Base-by-base conservation (phyloP, 2,888 invertebrate genomes). In the Mythimna ferrago region DNA sequence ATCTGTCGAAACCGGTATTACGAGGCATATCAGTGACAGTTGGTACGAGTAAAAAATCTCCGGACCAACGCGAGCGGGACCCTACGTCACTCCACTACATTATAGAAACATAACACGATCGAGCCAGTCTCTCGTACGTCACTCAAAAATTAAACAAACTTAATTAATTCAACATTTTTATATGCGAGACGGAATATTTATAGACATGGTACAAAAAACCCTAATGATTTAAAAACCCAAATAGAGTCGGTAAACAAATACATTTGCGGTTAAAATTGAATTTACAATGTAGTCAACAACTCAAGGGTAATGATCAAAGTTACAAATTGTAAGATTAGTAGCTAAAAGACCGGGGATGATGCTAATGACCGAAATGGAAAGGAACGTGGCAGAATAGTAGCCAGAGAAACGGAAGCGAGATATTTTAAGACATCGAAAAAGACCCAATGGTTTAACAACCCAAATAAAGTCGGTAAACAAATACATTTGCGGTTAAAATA, bases 181-280 rank as follows among this genome's bases (percentile, higher is more conserved):
- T 2, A 21, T 16, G 21, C 60, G n/a, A 9, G 32, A 14, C 32
- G 35, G 48, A 26, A 32, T 79, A 76, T 78, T 76, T 61, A 21
- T 61, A 76, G 66, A 57, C 0, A 1, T 16, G 19, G 44, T 26
- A 16, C 16, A 65, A 64, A 79, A 76, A 73, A 68, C 11, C 48
- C n/a, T 16, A 57, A 58, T 57, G 6, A 21, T n/a, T 51, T n/a
- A 10, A 68, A 74, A 74, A 79, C 44, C 76, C 80, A 51, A 26
- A 48, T 44, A 14, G 4, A 38, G 6, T 76, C 54, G 6, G 16
- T 66, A 71, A 78, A 76, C 62, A 66, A 51, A 60, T 32, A 11
- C 35, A n/a, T 38, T 54, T n/a, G 21, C 41, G 10, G 26, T n/a
- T 67, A 62, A 48, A 62, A 48, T 68, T 38, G 21, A 56, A 26